Conservation (phyloP, 2,113 vertebrate genomes). For the Actenoides lindsayi region DNA sequence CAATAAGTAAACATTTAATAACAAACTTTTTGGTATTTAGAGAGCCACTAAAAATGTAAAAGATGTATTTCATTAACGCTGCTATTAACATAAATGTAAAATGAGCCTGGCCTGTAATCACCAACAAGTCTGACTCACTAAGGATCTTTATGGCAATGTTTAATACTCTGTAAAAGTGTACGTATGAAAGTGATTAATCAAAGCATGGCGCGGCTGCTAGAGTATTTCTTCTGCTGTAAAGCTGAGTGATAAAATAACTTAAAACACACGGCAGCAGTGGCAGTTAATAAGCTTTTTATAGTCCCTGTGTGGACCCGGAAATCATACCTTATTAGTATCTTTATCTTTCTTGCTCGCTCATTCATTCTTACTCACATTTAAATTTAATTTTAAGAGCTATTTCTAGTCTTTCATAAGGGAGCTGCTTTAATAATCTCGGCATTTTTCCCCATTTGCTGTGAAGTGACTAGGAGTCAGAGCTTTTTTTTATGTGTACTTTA, state of each 20-base stretch:
- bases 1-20: conserved; percentile 76
- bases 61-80: conserved; percentile 75
- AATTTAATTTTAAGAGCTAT: conserved; percentile 70
- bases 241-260: conserved; percentile 76
- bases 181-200: conserved; percentile 81
- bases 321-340: conserved; percentile 83
- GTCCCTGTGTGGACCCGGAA: conserved; percentile 79
- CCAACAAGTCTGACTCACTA: conserved; percentile 69
- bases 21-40: conserved; percentile 73
- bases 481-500: conserved; percentile 16
- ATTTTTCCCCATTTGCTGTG: conserved; percentile 50
- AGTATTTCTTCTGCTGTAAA: conserved; percentile 73
- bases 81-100: conserved; percentile 74
- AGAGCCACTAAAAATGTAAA: conserved; percentile 73
- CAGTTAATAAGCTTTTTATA: conserved; percentile 81
- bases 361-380: conserved; percentile 74
- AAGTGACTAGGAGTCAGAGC: conserved; percentile 40
- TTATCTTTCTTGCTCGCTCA: conserved; percentile 78
- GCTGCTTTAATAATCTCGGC: conserved; percentile 59
- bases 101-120: conserved; percentile 74
- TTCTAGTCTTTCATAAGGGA: conserved; percentile 42
- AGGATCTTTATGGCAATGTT: conserved; percentile 58
- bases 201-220: conserved; percentile 58
- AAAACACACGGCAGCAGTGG: conserved; percentile 66
- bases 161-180: conserved; percentile 68